Evolutionary conservation across 2,113 vertebrate species (phyloP).

Genomic region (Corythaixoides concolor): DNA sequence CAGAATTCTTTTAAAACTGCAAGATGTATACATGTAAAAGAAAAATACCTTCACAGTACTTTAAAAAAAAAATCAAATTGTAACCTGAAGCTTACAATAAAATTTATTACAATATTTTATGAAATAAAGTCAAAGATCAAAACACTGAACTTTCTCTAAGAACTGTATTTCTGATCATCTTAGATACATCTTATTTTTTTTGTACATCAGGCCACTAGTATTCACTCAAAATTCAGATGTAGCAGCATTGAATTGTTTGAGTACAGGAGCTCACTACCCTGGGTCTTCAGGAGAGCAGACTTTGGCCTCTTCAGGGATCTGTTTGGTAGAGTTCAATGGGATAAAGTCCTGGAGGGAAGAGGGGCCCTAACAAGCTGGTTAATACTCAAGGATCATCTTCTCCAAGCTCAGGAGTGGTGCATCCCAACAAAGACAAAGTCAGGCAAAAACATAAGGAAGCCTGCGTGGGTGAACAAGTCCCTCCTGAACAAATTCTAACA

Average conservation of each 20-base stretch:
- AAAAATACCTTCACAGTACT: neutral
- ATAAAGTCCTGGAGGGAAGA: no score
- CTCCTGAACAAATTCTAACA: no score
- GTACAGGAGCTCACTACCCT: no score
- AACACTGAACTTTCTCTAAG: neutral
- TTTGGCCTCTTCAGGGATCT: no score
- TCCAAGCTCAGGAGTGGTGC: no score
- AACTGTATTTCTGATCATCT: neutral
- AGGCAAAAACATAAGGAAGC: no score
- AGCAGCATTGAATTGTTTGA: neutral
- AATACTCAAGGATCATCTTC: no score
- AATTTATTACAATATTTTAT: neutral
- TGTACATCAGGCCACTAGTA: neutral
- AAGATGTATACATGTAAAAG: neutral
- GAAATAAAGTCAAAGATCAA: neutral
- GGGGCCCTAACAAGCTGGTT: no score
- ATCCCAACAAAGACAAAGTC: no score
- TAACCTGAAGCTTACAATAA: neutral
- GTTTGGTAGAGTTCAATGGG: no score
- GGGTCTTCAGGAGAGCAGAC: no score
- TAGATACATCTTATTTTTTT: neutral
- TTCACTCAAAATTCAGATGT: neutral
- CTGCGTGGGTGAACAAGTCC: no score
- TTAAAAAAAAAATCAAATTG: neutral
- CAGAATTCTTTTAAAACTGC: neutral